Base-by-base conservation (phyloP, 2,888 invertebrate genomes). In the Sialis fuliginosa region DNA sequence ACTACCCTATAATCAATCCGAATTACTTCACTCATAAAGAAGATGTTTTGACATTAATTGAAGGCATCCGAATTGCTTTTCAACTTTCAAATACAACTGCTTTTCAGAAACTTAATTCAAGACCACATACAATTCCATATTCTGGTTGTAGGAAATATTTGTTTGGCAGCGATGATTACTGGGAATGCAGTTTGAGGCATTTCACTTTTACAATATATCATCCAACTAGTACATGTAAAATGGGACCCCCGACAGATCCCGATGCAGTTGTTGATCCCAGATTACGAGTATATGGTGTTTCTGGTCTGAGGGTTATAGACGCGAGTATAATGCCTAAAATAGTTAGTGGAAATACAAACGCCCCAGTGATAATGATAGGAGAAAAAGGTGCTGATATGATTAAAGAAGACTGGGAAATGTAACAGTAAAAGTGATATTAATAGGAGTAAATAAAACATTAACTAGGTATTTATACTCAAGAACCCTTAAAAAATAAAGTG, bases 371-470 rank as follows among this genome's bases (percentile, higher is more conserved):
- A 41, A 90, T 90, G 87, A 89, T 91, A 45, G 91, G 82, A 0
- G 90, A 91, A 58, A 90, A 90, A 61, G 88, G 79, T 0, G 79
- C 89, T 6, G 90, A 91, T 59, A 77, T 91, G 75, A 85, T 91
- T 51, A 89, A 88, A 60, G 80, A 87, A 60, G 87, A 88, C 63
- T 88, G 87, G 86, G 50, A 22, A 22, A 22, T 22, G 22, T 22
- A 22, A 2, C 22, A 22, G 22, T 22, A 22, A 22, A 22, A 22
- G 22, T 22, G 22, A 22, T 22, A 22, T 22, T 22, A 22, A 22
- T 22, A 22, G 4, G 4, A 22, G 4, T 22, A 22, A 22, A 2
- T 22, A 22, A 22, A 22, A 22, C 22, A 22, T n/a, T n/a, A 22
- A 22, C 22, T 22, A n/a, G n/a, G n/a, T n/a, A 22, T 4, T 22